phyloP scores from a whole-genome alignment of 2,797 vertebrate genomes.

The Crenuchus spilurus region DNA sequence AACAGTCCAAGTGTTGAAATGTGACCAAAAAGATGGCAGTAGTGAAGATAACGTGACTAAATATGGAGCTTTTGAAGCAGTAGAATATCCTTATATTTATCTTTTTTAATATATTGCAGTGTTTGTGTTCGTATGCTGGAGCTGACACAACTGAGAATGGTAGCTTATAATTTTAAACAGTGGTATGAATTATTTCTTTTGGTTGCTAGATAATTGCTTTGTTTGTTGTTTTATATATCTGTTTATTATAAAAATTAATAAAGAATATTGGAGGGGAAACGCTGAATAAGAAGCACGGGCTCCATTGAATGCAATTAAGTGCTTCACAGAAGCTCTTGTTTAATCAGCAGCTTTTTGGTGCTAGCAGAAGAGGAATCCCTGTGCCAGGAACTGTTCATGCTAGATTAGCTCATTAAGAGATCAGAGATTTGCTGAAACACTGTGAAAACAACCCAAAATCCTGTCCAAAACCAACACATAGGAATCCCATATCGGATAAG shows the following conservation, averaged over 20 bases:
- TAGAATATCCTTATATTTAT: too few relatives aligned
- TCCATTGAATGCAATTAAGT: background rate
- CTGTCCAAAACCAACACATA: conserved; percentile 22
- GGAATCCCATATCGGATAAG: background rate
- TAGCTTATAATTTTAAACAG: background rate
- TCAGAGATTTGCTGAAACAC: conserved; percentile 5
- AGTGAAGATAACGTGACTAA: too few relatives aligned
- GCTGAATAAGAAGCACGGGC: background rate
- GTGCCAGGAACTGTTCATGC: conserved; percentile 14
- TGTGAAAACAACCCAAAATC: conserved; percentile 3
- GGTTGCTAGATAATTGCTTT: background rate
- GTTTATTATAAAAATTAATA: background rate
- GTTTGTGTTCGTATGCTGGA: too few relatives aligned
- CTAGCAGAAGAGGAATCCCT: background rate
- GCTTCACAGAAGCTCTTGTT: conserved; percentile 1
- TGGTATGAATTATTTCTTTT: background rate
- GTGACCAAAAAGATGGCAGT: too few relatives aligned
- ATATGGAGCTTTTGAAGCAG: too few relatives aligned
- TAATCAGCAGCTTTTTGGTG: conserved; percentile 2
- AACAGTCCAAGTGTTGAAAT: background rate
- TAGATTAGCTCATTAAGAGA: conserved; percentile 8
- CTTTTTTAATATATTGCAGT: too few relatives aligned
- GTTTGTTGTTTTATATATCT: background rate
- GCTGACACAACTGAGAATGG: background rate
- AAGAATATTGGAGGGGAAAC: background rate